Conservation (phyloP, 2,113 vertebrate genomes). For the Etheostoma spectabile region DNA sequence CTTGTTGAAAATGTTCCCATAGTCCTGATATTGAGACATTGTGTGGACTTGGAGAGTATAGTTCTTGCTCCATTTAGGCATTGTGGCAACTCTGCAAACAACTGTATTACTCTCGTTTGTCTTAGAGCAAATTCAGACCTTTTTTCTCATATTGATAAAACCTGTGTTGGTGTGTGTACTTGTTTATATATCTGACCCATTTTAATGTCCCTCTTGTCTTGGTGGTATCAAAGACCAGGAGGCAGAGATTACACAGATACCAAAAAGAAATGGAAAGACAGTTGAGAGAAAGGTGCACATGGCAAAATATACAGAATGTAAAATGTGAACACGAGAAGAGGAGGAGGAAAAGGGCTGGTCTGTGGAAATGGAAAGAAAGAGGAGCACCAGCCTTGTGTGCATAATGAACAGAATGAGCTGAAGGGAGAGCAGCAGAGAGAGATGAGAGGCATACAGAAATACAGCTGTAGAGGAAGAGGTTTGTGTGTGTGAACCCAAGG, state of each 20-base stretch:
- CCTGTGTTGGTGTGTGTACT: constrained; percentile 22
- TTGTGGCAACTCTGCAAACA: constrained; percentile 1
- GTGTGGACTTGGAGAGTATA: not conserved
- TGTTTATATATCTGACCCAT: constrained; percentile 22
- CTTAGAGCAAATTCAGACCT: constrained; percentile 14
- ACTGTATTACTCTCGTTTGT: not conserved
- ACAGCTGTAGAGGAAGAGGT: constrained; percentile 65
- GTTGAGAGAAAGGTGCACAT: constrained; percentile 49
- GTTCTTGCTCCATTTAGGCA: not conserved
- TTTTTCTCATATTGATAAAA: constrained; percentile 3
- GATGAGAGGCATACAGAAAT: constrained; percentile 72
- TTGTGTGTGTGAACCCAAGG: constrained; percentile 29
- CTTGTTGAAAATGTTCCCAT: not conserved
- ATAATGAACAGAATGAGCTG: constrained; percentile 69
- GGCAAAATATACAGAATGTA: constrained; percentile 38
- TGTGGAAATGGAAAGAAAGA: constrained; percentile 47
- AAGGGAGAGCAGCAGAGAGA: constrained; percentile 51
- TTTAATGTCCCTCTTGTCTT: constrained; percentile 32
- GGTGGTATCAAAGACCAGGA: constrained; percentile 56
- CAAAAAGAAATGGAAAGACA: constrained; percentile 2
- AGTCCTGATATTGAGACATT: not conserved
- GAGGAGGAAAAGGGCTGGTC: constrained; percentile 41
- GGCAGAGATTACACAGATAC: constrained; percentile 47
- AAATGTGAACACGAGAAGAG: constrained; percentile 48
- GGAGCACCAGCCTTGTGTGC: constrained; percentile 48